These are phyloP conservation scores for Athalia cordata DNA, from an alignment of 2,888 invertebrate species.

Conservation along the genomic window DNA sequence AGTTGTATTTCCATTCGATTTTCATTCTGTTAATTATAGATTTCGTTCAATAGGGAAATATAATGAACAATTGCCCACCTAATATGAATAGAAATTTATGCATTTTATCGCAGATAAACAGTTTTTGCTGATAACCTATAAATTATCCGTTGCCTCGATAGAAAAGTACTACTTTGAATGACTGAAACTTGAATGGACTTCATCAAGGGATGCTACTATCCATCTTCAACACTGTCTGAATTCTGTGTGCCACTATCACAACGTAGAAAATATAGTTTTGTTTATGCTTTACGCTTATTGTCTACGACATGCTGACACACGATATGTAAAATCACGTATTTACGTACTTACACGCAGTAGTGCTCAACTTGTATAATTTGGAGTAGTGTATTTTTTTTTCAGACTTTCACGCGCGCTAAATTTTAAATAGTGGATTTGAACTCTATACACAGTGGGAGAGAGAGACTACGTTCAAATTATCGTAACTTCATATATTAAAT, in stretches of 20 bases:
- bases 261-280: conserved; percentile 2
- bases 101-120: conserved; percentile 17
- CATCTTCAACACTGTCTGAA: conserved; percentile 20
- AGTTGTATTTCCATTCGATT: background rate
- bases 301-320: background rate
- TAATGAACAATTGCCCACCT: background rate
- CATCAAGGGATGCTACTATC: conserved; percentile 12
- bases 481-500: background rate
- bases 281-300: background rate
- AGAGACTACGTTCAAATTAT: too few species aligned
- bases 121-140: conserved; percentile 26
- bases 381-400: too few species aligned
- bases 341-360: conserved; percentile 6
- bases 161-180: background rate
- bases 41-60: too few species aligned
- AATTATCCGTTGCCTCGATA: background rate
- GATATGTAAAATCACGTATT: conserved; percentile 5
- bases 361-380: conserved; percentile 1
- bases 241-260: conserved; percentile 1
- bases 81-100: conserved; percentile 17
- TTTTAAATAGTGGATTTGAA: too few species aligned
- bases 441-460: too few species aligned
- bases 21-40: background rate
- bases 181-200: background rate
- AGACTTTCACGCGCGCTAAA: too few species aligned